Percentiles rank a stretch among this genome's conserved stretches.
These are phyloP conservation scores for Ptyas mucosa DNA, from an alignment of 2,113 vertebrate species.

Conservation along the genomic window DNA sequence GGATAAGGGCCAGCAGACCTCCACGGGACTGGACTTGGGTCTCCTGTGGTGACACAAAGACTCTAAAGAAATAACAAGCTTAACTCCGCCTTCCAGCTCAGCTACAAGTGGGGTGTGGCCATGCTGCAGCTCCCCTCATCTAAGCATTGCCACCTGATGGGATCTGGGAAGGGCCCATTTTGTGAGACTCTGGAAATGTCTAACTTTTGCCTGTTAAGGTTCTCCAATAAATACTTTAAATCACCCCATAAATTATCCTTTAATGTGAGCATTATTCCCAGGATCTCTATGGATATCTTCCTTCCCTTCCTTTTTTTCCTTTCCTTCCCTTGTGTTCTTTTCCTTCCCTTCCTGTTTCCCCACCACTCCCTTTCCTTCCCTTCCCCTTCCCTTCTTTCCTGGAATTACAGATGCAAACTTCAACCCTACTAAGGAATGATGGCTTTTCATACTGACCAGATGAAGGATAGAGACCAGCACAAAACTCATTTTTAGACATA, in stretches of 20 bases:
- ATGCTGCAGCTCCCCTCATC: not conserved
- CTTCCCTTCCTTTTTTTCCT: no score
- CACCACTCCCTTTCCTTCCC: accelerated
- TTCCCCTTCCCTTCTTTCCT: not conserved
- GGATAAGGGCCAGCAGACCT: not conserved
- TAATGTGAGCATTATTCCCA: no score
- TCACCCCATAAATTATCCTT: no score
- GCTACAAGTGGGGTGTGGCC: not conserved
- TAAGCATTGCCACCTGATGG: not conserved
- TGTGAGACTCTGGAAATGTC: no score
- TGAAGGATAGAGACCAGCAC: accelerated
- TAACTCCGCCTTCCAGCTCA: not conserved
- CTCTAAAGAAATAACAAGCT: not conserved
- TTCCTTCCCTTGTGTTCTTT: accelerated
- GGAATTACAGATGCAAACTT: not conserved
- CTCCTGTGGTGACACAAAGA: accelerated
- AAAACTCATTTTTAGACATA: accelerated
- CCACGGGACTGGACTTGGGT: not conserved
- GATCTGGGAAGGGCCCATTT: not conserved
- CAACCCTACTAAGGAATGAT: not conserved
- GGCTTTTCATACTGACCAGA: not conserved
- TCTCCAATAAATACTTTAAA: no score
- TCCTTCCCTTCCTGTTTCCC: accelerated
- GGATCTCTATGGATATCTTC: no score
- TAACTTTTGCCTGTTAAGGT: no score